Evolutionary conservation across 2,888 invertebrate species (phyloP), one percentile per base, ranked within the genome.

Genomic region (Apamea sordens): DNA sequence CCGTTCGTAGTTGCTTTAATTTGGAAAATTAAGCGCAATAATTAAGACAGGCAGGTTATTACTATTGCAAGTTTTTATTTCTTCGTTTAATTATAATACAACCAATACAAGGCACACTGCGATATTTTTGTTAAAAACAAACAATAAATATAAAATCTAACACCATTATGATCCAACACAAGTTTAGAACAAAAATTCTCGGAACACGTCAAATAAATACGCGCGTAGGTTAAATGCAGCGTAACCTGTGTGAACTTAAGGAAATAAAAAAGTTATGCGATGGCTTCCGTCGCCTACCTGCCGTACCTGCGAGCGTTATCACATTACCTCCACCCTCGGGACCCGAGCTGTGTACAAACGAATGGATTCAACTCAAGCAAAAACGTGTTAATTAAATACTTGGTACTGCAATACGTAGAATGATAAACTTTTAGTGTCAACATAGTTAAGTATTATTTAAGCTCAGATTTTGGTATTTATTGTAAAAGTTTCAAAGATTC

Each of bases 221-320:
- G 21, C 24, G 36, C n/a, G 50, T 61, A 82, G 65, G 65, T 73
- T 71, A 73, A 82, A 80, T 68, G 56, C 47, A 72, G 71, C 71
- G 21, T 64, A 86, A 86, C 50, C 50, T 72, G 21, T 24, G 59
- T 36, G 11, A 21, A 63, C 61, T 41, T 36, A 73, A 32, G 32
- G 44, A 28, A 64, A 53, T 61, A 84, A 86, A 70, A 76, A 73
- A 76, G 64, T 64, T 73, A 65, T 71, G 61, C 21, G 64, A 80
- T 61, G 71, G 73, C 73, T 85, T 72, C 76, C 73, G 76, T 50
- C 73, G 87, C 68, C 70, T 70, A 61, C 70, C 70, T 70, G 70
- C 18, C 32, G 15, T 85, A 87, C 85, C 88, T 85, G 85, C 67
- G 63, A 50, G 32, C 63, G 67, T 85, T 85, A 87, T 87, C 88